Evolutionary conservation across 2,113 vertebrate species (phyloP).

Genomic region (Macquaria australasica): DNA sequence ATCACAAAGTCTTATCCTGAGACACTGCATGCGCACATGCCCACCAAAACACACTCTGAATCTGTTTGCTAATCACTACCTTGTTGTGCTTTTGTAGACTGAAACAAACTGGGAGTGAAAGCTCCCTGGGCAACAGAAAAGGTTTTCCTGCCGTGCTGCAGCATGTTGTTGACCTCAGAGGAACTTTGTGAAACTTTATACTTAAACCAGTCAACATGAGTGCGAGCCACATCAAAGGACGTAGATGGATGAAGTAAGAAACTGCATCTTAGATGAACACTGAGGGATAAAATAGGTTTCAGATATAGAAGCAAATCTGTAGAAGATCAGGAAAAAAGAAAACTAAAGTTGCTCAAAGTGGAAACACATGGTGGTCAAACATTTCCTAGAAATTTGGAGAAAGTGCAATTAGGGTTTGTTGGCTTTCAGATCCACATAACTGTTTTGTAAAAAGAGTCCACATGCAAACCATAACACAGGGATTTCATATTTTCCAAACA

Average conservation of each 20-base stretch:
- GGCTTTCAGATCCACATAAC: not conserved
- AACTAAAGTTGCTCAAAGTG: not conserved
- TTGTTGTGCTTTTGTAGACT: not conserved
- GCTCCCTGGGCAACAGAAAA: not conserved
- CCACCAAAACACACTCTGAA: constrained; percentile 20
- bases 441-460: not conserved
- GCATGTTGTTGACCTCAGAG: constrained; percentile 35
- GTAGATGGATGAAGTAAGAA: not conserved
- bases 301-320: not conserved
- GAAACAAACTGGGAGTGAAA: not conserved
- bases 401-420: not conserved
- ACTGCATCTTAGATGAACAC: not conserved
- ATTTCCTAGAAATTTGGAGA: not conserved
- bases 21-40: not conserved
- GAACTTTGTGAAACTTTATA: constrained; percentile 35
- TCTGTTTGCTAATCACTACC: constrained; percentile 36
- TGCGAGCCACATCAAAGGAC: not conserved
- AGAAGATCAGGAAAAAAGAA: not conserved
- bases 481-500: not conserved
- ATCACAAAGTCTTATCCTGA: constrained; percentile 6
- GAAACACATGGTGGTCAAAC: not conserved
- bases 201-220: not conserved
- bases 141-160: not conserved
- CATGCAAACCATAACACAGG: not conserved
- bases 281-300: not conserved